These are phyloP conservation scores for Sinohyriopsis cumingii DNA, from an alignment of 2,888 invertebrate genomes.

Conservation along the genomic window DNA sequence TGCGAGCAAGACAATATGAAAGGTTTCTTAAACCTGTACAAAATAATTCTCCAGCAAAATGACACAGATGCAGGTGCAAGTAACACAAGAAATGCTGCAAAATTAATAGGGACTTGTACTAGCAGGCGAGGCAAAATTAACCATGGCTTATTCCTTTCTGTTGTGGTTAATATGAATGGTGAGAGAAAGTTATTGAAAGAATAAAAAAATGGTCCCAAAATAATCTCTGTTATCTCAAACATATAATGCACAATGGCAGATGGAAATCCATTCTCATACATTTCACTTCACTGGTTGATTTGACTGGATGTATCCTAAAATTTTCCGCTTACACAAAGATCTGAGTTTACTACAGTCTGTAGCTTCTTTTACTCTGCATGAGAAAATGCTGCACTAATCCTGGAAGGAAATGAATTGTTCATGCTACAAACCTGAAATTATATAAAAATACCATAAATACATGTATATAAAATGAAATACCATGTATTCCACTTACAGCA, in stretches of 20 bases:
- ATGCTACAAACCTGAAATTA: no score
- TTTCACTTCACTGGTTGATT: not conserved
- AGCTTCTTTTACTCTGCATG: no score
- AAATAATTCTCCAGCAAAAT: conserved; percentile 31
- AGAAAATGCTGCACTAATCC: no score
- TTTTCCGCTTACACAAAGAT: no score
- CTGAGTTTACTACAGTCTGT: no score
- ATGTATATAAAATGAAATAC: no score
- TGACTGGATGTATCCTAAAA: no score
- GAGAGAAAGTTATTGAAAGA: conserved; percentile 30
- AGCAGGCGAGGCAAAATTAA: conserved; percentile 15
- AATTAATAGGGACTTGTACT: conserved; percentile 21
- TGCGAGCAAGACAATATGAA: not conserved
- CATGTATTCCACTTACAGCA: no score
- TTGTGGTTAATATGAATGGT: conserved; percentile 35
- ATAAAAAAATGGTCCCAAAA: conserved; percentile 35
- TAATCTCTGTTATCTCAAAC: conserved; percentile 19
- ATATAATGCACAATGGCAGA: conserved; percentile 15
- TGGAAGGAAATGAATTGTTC: no score
- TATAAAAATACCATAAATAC: no score
- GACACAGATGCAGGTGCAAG: conserved; percentile 31
- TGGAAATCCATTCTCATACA: conserved; percentile 16
- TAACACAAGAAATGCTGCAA: conserved; percentile 19
- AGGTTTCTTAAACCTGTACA: conserved; percentile 37
- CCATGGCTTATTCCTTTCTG: conserved; percentile 21